phyloP scores from a whole-genome alignment of 2,888 invertebrate species.

The Prostheceraeus crozeri region DNA sequence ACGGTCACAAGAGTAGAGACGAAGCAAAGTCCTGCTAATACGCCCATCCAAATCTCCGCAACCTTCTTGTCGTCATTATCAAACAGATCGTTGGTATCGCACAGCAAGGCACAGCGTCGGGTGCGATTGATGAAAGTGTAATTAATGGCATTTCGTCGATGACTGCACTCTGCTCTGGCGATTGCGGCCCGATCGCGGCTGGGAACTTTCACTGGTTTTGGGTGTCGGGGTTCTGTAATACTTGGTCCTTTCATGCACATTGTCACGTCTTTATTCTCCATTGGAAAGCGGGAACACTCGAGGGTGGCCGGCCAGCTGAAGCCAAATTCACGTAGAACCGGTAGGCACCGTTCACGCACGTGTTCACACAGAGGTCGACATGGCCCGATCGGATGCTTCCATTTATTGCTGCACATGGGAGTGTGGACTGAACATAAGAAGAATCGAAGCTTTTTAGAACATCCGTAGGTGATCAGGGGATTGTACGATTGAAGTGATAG shows the following conservation, averaged over 20 bases:
- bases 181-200: not conserved
- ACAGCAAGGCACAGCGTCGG: constrained; percentile 71
- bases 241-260: constrained; percentile 90
- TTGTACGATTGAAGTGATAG: constrained; percentile 79
- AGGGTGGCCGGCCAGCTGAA: constrained; percentile 83
- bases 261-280: constrained; percentile 71
- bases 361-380: constrained; percentile 81
- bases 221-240: constrained; percentile 40
- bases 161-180: constrained; percentile 45
- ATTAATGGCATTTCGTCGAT: constrained; percentile 63
- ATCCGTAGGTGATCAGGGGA: constrained; percentile 80
- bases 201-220: no score
- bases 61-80: constrained; percentile 69
- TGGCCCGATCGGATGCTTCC: constrained; percentile 79
- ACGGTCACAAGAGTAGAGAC: constrained; percentile 68
- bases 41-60: constrained; percentile 76
- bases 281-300: constrained; percentile 79
- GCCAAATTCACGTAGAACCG: constrained; percentile 79
- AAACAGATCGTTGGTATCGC: constrained; percentile 72
- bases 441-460: constrained; percentile 75
- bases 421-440: constrained; percentile 87
- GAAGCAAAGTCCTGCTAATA: constrained; percentile 73
- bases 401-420: constrained; percentile 91
- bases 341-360: constrained; percentile 74
- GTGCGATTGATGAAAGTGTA: constrained; percentile 70